Percentiles rank a stretch among this genome's conserved stretches.
Conservation (phyloP, 2,888 invertebrate species). For the Lasioglossum lativentre region DNA sequence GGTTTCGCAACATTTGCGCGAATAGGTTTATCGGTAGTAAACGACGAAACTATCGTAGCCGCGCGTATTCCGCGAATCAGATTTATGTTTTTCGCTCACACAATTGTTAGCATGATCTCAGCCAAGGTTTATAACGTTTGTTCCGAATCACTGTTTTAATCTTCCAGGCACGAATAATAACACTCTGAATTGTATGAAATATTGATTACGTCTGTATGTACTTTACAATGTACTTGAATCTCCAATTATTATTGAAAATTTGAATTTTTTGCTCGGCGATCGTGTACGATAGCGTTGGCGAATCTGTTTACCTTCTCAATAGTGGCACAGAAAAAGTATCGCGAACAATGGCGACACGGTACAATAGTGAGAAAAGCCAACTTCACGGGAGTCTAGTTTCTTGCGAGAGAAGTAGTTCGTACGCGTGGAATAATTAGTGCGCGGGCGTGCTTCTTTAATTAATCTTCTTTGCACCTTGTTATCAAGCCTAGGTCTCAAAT, state of each 20-base stretch:
- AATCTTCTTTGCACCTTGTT: constrained; percentile 10
- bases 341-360: neutral
- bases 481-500: neutral
- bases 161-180: neutral
- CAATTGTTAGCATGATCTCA: neutral
- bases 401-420: constrained; percentile 5
- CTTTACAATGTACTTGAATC: neutral
- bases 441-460: constrained; percentile 2
- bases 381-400: constrained; percentile 2
- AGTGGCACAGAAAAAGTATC: constrained; percentile 7
- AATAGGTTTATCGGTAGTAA: neutral
- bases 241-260: neutral
- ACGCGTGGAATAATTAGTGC: constrained; percentile 5
- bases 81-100: neutral
- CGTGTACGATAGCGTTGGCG: neutral
- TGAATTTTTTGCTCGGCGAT: neutral
- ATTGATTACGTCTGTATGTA: neutral
- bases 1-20: too few relatives aligned
- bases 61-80: neutral
- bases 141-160: neutral
- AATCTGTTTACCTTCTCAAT: neutral
- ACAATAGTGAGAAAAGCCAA: constrained; percentile 15
- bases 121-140: neutral
- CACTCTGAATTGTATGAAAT: neutral
- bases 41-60: neutral